Evolutionary conservation across 2,888 invertebrate species (phyloP), one percentile per base, ranked within the genome.

Genomic region (Aphodius granarius): DNA sequence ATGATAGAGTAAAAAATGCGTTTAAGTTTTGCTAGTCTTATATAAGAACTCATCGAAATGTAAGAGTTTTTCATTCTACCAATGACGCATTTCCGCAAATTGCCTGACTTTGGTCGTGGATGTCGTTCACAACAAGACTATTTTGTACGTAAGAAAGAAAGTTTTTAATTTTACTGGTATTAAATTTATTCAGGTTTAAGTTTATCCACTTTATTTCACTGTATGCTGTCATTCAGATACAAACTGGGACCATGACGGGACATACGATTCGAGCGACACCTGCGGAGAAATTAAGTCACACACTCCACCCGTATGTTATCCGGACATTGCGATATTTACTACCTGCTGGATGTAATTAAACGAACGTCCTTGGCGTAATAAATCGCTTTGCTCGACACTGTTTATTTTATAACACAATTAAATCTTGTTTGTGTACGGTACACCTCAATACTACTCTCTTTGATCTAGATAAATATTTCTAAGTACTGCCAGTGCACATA

Each of bases 291-390:
- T 43, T 43, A 43, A 21, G 22, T 68, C 65, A 16, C 65, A 16
- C 65, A 65, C 18, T 65, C 65, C 18, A 65, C 65, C 17, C 68
- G 68, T 68, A 68, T 21, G 68, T 68, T 43, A 22, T 68, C 68
- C 20, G 68, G 20, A 20, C 22, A 22, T 19, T 68, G 20, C 22
- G 68, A 19, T 68, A 68, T 68, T 68, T 68, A 68, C 21, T 68
- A 68, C 68, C 68, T 68, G 68, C n/a, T 68, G 2, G 68, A 68
- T 21, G 22, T 68, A 68, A 68, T 68, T 68, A 68, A 21, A 68
- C 20, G 68, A 21, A 68, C 68, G 68, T 68, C 68, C 68, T 68
- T 68, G 68, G 20, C 68, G 68, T 22, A 20, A 20, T 68, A 68
- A 68, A 68, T 68, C 68, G 68, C 20, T 20, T 68, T 20, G n/a